Conservation (phyloP, 2,797 vertebrate species). For the Brotula barbata region DNA sequence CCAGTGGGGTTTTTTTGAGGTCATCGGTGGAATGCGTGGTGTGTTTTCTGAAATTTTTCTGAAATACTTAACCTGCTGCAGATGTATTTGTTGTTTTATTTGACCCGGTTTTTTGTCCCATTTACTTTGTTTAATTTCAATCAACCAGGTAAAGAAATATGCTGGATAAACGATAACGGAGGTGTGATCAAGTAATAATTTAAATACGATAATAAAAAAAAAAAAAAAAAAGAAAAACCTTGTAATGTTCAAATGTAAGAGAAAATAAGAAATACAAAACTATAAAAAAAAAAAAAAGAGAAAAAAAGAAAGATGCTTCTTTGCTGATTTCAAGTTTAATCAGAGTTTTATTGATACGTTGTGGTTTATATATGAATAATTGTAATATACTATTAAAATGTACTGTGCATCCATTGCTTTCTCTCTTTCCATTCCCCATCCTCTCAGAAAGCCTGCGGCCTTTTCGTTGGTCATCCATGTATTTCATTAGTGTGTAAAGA, state of each 20-base stretch:
- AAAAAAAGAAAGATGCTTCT: constrained; percentile 81
- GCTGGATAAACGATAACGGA: constrained; percentile 83
- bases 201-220: constrained; percentile 65
- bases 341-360: constrained; percentile 86
- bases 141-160: constrained; percentile 93
- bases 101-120: constrained; percentile 39
- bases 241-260: constrained; percentile 86
- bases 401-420: constrained; percentile 89
- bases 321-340: constrained; percentile 83
- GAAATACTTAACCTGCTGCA: constrained; percentile 72
- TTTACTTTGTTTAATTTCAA: constrained; percentile 79
- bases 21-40: constrained; percentile 74
- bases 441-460: constrained; percentile 81
- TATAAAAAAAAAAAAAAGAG: constrained; percentile 70
- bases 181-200: constrained; percentile 88
- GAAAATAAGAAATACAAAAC: constrained; percentile 78
- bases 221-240: constrained; percentile 71
- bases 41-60: constrained; percentile 65
- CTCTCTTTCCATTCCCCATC: constrained; percentile 85
- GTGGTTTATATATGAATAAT: constrained; percentile 88
- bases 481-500: constrained; percentile 92
- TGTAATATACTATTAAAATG: constrained; percentile 85
- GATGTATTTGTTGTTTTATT: constrained; percentile 63
- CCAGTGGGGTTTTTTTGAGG: constrained; percentile 74
- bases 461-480: constrained; percentile 88